A percentile compares a stretch with the other conserved stretches of the same genome.
These are phyloP conservation scores for Nesogale talazaci DNA, from an alignment of 2,113 vertebrate genomes.

Conservation along the genomic window DNA sequence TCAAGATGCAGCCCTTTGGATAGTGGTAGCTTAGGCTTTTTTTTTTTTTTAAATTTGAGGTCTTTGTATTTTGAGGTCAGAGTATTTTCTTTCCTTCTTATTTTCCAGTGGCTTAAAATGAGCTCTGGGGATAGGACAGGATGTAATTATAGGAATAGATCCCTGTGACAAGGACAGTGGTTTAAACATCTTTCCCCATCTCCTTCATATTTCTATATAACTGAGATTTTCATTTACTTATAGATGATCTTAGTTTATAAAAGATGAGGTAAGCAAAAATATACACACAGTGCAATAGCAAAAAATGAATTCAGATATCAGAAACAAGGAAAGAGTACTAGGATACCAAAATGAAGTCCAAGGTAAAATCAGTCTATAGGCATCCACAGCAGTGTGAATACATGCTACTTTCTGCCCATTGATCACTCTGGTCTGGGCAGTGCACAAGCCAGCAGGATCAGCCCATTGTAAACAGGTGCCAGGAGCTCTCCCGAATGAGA, in stretches of 20 bases:
- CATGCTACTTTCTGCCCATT: neutral
- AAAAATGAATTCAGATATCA: conserved; percentile 11
- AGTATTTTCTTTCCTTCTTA: conserved; percentile 66
- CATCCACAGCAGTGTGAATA: neutral
- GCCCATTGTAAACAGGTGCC: neutral
- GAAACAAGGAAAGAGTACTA: neutral
- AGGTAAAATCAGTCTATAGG: neutral
- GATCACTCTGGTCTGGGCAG: neutral
- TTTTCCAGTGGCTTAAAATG: conserved; percentile 31
- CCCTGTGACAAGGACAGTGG: conserved; percentile 1
- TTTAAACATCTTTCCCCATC: conserved; percentile 25
- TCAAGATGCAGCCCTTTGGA: neutral
- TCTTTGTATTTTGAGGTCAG: conserved; percentile 52
- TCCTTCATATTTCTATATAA: conserved; percentile 14
- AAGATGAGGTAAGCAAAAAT: neutral
- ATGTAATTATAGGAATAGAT: neutral
- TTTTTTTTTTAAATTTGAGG: neutral
- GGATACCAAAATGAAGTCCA: neutral
- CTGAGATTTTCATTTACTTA: conserved; percentile 6
- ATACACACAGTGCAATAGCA: neutral
- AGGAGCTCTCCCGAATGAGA: neutral
- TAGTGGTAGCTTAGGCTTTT: neutral
- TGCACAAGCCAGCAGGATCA: neutral
- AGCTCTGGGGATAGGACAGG: neutral
- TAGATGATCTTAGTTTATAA: conserved; percentile 5